Base-by-base conservation (phyloP, 2,797 vertebrate species). In the Sternarchorhynchus goeldii region DNA sequence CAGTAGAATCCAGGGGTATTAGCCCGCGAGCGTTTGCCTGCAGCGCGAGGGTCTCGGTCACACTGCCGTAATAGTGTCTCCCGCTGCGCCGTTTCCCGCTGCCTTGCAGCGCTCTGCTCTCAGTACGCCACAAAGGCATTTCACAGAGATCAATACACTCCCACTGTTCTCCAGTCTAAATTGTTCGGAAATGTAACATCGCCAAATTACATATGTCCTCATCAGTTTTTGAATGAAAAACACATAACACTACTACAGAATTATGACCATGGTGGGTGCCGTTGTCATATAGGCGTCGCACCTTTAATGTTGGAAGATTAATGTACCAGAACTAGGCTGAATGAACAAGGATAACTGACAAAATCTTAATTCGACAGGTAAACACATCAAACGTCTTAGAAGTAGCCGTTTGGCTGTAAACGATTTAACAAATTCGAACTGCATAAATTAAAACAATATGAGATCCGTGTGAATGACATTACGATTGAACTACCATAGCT, bases 1-100 rank as follows among this genome's bases (percentile, higher is more conserved):
- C 34, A 36, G 73, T 68, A 55, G 32, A 62, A 69, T 41, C 50
- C 45, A 53, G 63, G 41, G 79, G 68, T 56, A 73, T 77, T 60
- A 69, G 50, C 64, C 25, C 63, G 73, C 29, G 72, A 62, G 78
- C 50, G 53, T 63, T 77, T 74, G 56, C 56, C 3, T 39, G 62
- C 55, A 25, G 63, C 32, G 67, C 18, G 32, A 73, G 68, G 58
- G 45, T 73, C 73, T 31, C 5, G 7, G 76, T 76, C 39, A 17
- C 79, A 73, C 53, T 7, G 58, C 58, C 53, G 65, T 82, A 84
- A 82, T 77, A 41, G 60, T 16, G 20, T 71, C 74, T 77, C 83
- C 80, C 17, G 70, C 77, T 82, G 80, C 58, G 70, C 60, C 72
- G 70, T 80, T 84, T 74, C 63, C 70, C 41, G 1, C 65, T 62